Base-by-base conservation (phyloP, 2,888 invertebrate genomes). In the Cacoxenus indagator region DNA sequence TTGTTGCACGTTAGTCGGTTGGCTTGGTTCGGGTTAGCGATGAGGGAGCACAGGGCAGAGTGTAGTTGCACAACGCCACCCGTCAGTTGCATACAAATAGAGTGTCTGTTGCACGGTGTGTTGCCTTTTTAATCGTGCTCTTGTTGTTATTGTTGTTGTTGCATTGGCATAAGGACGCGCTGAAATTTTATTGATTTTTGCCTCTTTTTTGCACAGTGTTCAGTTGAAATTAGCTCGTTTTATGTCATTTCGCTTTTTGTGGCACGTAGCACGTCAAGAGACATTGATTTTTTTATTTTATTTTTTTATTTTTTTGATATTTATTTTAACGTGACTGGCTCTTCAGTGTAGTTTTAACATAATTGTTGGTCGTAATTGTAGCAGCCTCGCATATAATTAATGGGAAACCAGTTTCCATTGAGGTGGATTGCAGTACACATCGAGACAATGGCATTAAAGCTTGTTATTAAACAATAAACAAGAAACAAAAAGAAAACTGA, bases 51-150 rank as follows among this genome's bases (percentile, higher is more conserved):
- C 5, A 9, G 37, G 37, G 37, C 4, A 2, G 14, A 37, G 5
- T 14, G 37, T 14, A 37, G 37, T 72, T 57, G 72, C 37, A 37
- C 73, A 70, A 78, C 72, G 70, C 75, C 75, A 76, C n/a, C 37
- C 51, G 19, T 51, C 55, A 55, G 71, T 75, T 76, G 83, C 83
- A 78, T 81, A 83, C 82, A 83, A 81, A 81, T 83, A 78, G 83
- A 83, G 61, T n/a, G n/a, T n/a, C n/a, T n/a, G n/a, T 22, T 43
- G 24, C 37, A 43, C 59, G 19, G 17, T 19, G 22, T 17, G 19
- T 2, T 4, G 48, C 17, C 51, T n/a, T n/a, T n/a, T n/a, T n/a
- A n/a, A n/a, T n/a, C n/a, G n/a, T n/a, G n/a, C n/a, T n/a, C n/a
- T n/a, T n/a, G n/a, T n/a, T n/a, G n/a, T n/a, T n/a, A n/a, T n/a